Base-by-base conservation (phyloP, 2,113 vertebrate species). In the Bucco capensis region DNA sequence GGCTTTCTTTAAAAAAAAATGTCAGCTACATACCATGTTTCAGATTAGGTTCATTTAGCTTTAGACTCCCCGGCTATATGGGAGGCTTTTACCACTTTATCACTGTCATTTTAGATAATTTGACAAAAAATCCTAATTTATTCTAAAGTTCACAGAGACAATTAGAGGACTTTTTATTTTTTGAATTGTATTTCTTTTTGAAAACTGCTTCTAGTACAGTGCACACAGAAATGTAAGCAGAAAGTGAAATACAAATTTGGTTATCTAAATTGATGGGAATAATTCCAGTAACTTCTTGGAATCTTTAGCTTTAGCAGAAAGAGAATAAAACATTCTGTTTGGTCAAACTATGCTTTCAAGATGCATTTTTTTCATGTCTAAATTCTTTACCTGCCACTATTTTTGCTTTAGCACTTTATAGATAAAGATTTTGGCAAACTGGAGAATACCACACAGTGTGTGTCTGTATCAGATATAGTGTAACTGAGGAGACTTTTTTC, bases 1-100 rank as follows among this genome's bases (percentile, higher is more conserved):
- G 27, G 94, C 92, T 98, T 98, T 97, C 95, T 95, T 95, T 95
- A n/a, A n/a, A n/a, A 97, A 94, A 96, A 98, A 98, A 98, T 97
- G 92, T 97, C 95, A 97, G 89, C 93, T 97, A 96, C 82, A 93
- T 95, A 97, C 92, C 83, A 95, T 86, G 65, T 97, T 98, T 98
- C 97, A 96, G 96, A 97, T 98, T 97, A 96, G 53, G 78, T 94
- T 89, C 83, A 94, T 92, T 97, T 93, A 95, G 93, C 95, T 96
- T 98, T 91, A 51, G 30, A 12, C 25, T 89, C 88, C 38, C 19
- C 9, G 72, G 51, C 37, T 17, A 70, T 86, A 57, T 62, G 82
- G 30, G 49, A 78, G 33, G 18, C 38, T 75, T 89, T 93, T 76
- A 47, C 28, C 10, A 25, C n/a, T 64, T 83, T 25, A 42, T 91